phyloP scores from a whole-genome alignment of 1,140 invertebrate species.

The Drosophila nikananu region DNA sequence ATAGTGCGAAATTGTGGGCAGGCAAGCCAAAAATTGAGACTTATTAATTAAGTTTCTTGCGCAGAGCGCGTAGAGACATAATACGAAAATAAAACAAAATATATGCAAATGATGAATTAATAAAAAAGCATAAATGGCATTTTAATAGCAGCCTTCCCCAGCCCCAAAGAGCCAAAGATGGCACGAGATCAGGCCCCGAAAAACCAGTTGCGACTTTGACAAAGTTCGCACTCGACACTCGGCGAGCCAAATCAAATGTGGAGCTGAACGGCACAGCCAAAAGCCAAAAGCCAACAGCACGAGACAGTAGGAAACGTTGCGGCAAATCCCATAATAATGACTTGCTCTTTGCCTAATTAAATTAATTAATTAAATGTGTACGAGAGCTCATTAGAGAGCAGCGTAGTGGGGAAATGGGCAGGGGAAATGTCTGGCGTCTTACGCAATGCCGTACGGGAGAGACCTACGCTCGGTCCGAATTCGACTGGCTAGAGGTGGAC shows the following conservation, averaged over 20 bases:
- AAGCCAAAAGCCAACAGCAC: neutral
- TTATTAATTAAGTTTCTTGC: constrained; percentile 79
- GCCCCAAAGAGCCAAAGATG: constrained; percentile 48
- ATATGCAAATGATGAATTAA: constrained; percentile 77
- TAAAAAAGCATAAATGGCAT: constrained; percentile 78
- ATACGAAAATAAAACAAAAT: constrained; percentile 60
- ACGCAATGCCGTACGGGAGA: constrained; percentile 31
- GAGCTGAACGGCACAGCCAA: constrained; percentile 17
- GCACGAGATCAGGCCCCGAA: constrained; percentile 38
- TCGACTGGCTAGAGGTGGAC: constrained; percentile 17
- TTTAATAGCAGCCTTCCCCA: constrained; percentile 63
- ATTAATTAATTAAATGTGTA: constrained; percentile 81
- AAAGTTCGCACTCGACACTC: constrained; percentile 44
- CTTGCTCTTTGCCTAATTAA: constrained; percentile 64
- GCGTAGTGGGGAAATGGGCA: constrained; percentile 20
- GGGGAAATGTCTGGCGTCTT: constrained; percentile 29
- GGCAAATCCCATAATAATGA: constrained; percentile 63
- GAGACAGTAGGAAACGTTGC: constrained; percentile 61
- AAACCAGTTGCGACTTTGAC: constrained; percentile 44
- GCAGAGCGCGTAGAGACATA: constrained; percentile 43
- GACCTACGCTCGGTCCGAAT: constrained; percentile 20
- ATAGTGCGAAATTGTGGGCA: constrained; percentile 81
- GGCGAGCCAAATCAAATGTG: constrained; percentile 42
- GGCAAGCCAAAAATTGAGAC: constrained; percentile 70
- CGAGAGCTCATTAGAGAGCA: constrained; percentile 69